Conservation (phyloP, 2,888 invertebrate genomes). For the Oscheius sp. region DNA sequence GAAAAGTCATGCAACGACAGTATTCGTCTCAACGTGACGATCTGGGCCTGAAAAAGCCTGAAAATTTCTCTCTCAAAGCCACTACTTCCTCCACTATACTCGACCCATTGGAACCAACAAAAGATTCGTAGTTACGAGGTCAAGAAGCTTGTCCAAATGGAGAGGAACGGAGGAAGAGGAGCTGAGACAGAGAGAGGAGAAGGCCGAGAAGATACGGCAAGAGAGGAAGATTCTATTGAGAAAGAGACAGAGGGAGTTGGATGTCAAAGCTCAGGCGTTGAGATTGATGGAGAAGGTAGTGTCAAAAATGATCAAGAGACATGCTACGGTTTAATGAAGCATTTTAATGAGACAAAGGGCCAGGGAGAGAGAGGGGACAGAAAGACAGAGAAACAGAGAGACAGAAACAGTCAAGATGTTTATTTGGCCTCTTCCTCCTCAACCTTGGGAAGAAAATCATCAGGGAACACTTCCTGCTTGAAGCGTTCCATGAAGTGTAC, state of each 20-base stretch:
- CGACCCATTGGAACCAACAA: constrained; percentile 81
- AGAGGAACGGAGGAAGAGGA: constrained; percentile 42
- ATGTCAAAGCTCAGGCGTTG: neutral
- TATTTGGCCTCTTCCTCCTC: too few relatives aligned
- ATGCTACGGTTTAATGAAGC: constrained; percentile 4
- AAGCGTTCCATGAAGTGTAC: constrained; percentile 27
- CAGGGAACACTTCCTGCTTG: constrained; percentile 8
- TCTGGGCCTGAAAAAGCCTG: neutral
- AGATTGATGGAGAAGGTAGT: constrained; percentile 17
- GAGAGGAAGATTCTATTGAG: constrained; percentile 53
- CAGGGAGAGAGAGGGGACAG: too few relatives aligned
- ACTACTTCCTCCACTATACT: constrained; percentile 89
- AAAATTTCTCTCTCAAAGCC: constrained; percentile 62
- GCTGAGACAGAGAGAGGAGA: constrained; percentile 44
- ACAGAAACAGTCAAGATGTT: too few relatives aligned
- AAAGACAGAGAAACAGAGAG: too few relatives aligned
- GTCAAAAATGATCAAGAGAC: neutral
- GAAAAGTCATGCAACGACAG: neutral
- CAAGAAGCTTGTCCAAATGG: constrained; percentile 49
- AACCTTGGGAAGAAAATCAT: neutral
- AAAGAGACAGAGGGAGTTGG: constrained; percentile 46
- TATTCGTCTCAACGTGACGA: constrained; percentile 37
- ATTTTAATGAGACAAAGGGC: too few relatives aligned
- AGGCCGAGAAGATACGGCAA: constrained; percentile 44
- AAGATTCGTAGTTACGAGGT: constrained; percentile 70